Evolutionary conservation across 2,888 invertebrate genomes (phyloP).

Genomic region (Acanthosoma haemorrhoidale): DNA sequence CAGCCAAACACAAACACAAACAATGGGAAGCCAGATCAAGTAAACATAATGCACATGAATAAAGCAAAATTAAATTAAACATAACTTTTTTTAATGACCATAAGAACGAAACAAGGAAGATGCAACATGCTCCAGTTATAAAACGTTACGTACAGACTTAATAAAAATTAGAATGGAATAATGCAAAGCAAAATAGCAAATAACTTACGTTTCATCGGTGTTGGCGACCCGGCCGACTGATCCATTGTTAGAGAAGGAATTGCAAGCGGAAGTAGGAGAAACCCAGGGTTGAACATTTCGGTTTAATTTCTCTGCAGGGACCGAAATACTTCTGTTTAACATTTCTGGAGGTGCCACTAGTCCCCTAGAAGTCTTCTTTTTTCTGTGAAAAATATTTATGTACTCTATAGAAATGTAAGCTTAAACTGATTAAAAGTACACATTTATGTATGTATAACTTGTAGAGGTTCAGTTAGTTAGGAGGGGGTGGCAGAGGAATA

Average conservation of each 20-base stretch:
- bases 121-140: constrained; percentile 13
- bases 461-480: too few species aligned
- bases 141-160: not conserved
- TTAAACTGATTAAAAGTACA: too few species aligned
- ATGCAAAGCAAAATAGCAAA: not conserved
- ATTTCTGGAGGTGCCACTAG: constrained; percentile 66
- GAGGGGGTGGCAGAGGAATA: too few species aligned
- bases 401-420: too few species aligned
- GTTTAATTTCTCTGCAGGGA: constrained; percentile 66
- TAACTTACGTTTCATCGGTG: constrained; percentile 50
- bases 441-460: too few species aligned
- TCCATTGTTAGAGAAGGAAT: constrained; percentile 42
- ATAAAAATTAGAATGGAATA: not conserved
- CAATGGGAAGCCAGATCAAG: constrained; percentile 29
- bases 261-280: not conserved
- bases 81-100: not conserved
- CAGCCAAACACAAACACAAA: constrained; percentile 28
- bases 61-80: constrained; percentile 9
- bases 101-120: constrained; percentile 10
- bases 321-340: constrained; percentile 80
- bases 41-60: constrained; percentile 30
- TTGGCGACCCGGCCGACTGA: constrained; percentile 44
- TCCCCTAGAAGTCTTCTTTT: constrained; percentile 63
- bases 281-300: constrained; percentile 3
- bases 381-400: constrained; percentile 53